phyloP scores from a whole-genome alignment of 2,797 vertebrate species.

The Iguana delicatissima region DNA sequence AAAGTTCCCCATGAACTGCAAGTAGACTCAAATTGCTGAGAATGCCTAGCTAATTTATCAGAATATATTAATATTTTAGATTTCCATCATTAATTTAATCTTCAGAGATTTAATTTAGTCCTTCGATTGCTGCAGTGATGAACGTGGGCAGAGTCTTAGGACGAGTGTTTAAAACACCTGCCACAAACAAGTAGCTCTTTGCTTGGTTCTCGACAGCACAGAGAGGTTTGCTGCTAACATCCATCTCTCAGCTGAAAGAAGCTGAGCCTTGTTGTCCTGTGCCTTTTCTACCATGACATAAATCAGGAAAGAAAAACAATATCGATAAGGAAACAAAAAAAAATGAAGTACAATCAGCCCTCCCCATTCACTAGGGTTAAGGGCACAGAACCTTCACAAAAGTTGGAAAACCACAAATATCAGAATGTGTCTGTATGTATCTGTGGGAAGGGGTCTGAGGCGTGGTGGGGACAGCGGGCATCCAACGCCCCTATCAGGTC shows the following conservation, averaged over 20 bases:
- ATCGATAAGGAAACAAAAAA: too few species aligned
- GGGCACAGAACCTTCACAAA: too few species aligned
- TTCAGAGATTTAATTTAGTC: constrained; percentile 88
- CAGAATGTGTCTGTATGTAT: too few species aligned
- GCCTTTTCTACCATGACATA: constrained; percentile 35
- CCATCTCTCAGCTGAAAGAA: constrained; percentile 55
- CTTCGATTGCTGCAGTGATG: constrained; percentile 60
- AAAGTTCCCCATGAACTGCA: constrained; percentile 79
- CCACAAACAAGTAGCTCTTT: constrained; percentile 66
- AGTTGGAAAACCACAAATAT: too few species aligned
- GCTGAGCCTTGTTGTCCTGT: constrained; percentile 49
- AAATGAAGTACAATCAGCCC: too few species aligned
- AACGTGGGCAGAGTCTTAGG: constrained; percentile 66
- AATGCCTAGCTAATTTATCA: constrained; percentile 90
- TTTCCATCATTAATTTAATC: constrained; percentile 88
- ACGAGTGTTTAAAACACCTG: constrained; percentile 68
- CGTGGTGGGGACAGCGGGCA: too few species aligned
- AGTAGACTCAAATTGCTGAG: constrained; percentile 82
- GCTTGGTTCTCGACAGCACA: constrained; percentile 64
- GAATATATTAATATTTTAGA: constrained; percentile 89
- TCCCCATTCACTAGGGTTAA: too few species aligned
- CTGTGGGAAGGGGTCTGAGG: too few species aligned
- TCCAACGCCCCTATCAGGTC: too few species aligned
- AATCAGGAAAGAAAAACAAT: background rate
- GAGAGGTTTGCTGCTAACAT: constrained; percentile 63